Percentiles rank a stretch among this genome's conserved stretches.
These are phyloP conservation scores for Cariama cristata DNA, from an alignment of 2,113 vertebrate species.

Conservation along the genomic window DNA sequence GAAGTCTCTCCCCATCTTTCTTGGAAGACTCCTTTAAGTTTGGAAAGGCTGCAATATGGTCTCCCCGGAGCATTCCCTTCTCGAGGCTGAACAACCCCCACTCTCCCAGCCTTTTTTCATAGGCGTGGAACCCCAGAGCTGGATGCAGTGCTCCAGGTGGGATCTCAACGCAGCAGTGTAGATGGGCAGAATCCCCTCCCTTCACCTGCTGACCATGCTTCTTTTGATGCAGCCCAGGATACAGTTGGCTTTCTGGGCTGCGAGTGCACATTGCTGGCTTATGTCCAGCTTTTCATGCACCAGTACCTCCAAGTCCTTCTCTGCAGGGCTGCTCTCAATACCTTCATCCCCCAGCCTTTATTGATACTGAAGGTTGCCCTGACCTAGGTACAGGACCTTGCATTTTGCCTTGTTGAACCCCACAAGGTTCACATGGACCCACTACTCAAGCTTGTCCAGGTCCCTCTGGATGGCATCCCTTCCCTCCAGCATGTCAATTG, in stretches of 20 bases:
- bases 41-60: neutral
- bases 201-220: rapidly evolving
- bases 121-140: neutral
- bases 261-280: rapidly evolving
- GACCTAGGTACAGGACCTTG: too few species aligned
- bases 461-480: neutral
- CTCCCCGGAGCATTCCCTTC: neutral
- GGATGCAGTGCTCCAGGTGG: neutral
- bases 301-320: neutral
- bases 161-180: neutral
- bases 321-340: rapidly evolving
- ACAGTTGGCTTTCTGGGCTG: neutral
- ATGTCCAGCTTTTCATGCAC: neutral
- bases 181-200: neutral
- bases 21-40: neutral
- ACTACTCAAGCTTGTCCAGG: neutral
- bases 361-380: too few species aligned
- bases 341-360: rapidly evolving
- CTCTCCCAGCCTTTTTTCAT: neutral
- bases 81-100: too few species aligned
- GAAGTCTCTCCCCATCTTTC: neutral
- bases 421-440: neutral
- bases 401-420: neutral
- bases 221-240: neutral
- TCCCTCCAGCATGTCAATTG: rapidly evolving